Conservation (phyloP, 2,888 invertebrate species). For the Abrostola tripartita region DNA sequence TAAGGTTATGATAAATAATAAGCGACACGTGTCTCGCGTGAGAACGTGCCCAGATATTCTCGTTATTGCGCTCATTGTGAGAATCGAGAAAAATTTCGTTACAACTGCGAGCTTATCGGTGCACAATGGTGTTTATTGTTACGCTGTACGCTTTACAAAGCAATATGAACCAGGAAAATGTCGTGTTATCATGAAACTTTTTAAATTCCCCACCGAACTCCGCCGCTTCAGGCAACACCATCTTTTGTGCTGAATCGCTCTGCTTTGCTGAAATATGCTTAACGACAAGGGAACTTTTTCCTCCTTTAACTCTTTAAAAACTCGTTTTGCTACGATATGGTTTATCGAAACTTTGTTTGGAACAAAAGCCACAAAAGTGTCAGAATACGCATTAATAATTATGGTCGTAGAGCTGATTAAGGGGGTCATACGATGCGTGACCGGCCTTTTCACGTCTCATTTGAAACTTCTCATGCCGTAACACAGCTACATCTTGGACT, state of each 20-base stretch:
- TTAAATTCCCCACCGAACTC: conserved; percentile 54
- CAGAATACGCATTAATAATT: conserved; percentile 46
- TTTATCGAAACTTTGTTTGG: conserved; percentile 35
- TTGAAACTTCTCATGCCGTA: conserved; percentile 57
- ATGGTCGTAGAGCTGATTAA: conserved; percentile 48
- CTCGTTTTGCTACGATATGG: conserved; percentile 31
- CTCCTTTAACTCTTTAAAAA: conserved; percentile 46
- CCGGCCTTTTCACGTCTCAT: conserved; percentile 59
- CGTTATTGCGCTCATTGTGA: conserved; percentile 48
- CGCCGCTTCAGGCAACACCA: conserved; percentile 39
- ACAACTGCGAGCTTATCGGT: conserved; percentile 55
- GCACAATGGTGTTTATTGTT: conserved; percentile 63
- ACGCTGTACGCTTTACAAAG: conserved; percentile 52
- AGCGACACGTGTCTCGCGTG: conserved; percentile 61
- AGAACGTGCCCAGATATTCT: conserved; percentile 51
- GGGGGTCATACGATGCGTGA: conserved; percentile 52
- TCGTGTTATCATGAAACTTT: conserved; percentile 61
- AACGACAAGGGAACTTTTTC: conserved; percentile 52
- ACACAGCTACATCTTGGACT: conserved; percentile 58
- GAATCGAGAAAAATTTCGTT: conserved; percentile 56
- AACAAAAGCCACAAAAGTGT: conserved; percentile 23
- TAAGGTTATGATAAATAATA: conserved; percentile 62
- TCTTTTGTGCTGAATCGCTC: conserved; percentile 52
- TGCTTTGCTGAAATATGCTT: conserved; percentile 54
- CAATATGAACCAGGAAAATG: conserved; percentile 58